Conservation (phyloP, 2,113 vertebrate genomes). For the Alethe diademata region DNA sequence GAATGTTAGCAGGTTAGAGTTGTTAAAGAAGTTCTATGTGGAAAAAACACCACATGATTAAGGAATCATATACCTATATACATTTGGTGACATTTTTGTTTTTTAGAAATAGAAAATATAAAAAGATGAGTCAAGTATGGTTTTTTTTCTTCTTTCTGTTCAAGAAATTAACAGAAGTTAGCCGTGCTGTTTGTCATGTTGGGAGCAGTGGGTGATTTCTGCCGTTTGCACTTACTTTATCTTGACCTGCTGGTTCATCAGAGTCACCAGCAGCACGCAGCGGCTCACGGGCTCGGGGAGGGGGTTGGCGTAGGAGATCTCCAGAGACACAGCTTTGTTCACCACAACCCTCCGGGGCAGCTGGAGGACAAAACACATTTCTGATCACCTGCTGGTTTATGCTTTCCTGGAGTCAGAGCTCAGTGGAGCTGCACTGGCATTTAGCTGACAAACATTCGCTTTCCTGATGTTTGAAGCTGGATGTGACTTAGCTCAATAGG, state of each 20-base stretch:
- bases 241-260: slow-evolving; percentile 64
- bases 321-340: slow-evolving; percentile 39
- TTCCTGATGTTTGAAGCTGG: background rate
- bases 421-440: background rate
- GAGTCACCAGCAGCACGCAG: slow-evolving; percentile 71
- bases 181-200: background rate
- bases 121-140: background rate
- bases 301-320: slow-evolving; percentile 68
- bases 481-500: background rate
- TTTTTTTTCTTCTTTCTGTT: background rate
- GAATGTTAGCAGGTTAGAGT: background rate
- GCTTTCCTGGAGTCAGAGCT: background rate
- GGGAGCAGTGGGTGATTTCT: background rate
- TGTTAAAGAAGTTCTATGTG: background rate
- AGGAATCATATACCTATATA: background rate
- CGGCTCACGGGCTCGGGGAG: slow-evolving; percentile 52
- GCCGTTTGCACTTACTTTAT: slow-evolving; percentile 58
- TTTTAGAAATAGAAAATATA: background rate
- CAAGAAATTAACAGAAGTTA: background rate
- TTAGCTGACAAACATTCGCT: background rate
- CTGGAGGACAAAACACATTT: background rate
- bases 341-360: slow-evolving; percentile 25
- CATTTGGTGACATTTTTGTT: background rate
- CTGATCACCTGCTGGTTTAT: background rate
- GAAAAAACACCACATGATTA: background rate